phyloP scores from a whole-genome alignment of 1,140 invertebrate genomes.

The Carcinoscorpius rotundicauda region DNA sequence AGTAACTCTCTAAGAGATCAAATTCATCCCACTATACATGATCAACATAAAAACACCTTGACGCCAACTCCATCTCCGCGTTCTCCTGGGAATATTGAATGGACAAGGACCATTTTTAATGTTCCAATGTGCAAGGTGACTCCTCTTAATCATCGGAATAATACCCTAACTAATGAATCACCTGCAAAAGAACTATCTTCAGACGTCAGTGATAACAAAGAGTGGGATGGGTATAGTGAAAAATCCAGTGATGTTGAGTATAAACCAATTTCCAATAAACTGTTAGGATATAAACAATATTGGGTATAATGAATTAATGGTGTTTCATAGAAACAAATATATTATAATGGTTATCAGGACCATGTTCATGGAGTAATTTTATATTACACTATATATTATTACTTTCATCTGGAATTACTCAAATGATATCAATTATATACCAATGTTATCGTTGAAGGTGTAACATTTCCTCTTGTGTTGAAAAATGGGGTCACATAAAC shows the following conservation, averaged over 20 bases:
- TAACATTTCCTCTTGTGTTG: too few relatives aligned
- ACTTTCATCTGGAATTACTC: too few relatives aligned
- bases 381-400: too few relatives aligned
- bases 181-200: slow-evolving; percentile 4
- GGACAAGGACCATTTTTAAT: slow-evolving; percentile 19
- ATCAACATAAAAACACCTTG: slow-evolving; percentile 17
- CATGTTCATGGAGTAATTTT: too few relatives aligned
- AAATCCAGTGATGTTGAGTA: slow-evolving; percentile 21
- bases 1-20: slow-evolving; percentile 33
- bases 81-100: slow-evolving; percentile 25
- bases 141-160: slow-evolving; percentile 22
- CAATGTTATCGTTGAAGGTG: too few relatives aligned
- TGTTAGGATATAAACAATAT: too few relatives aligned
- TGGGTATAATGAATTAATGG: background rate
- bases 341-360: too few relatives aligned
- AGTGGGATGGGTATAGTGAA: slow-evolving; percentile 48
- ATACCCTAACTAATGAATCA: background rate
- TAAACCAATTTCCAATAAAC: slow-evolving; percentile 27
- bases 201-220: too few relatives aligned
- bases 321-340: too few relatives aligned
- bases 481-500: too few relatives aligned
- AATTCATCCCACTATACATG: slow-evolving; percentile 38
- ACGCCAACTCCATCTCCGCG: slow-evolving; percentile 18
- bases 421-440: too few relatives aligned
- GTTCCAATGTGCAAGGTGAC: slow-evolving; percentile 35